Evolutionary conservation across 2,113 vertebrate species (phyloP), one percentile per base, ranked within the genome.

Genomic region (Phocoena sinus): DNA sequence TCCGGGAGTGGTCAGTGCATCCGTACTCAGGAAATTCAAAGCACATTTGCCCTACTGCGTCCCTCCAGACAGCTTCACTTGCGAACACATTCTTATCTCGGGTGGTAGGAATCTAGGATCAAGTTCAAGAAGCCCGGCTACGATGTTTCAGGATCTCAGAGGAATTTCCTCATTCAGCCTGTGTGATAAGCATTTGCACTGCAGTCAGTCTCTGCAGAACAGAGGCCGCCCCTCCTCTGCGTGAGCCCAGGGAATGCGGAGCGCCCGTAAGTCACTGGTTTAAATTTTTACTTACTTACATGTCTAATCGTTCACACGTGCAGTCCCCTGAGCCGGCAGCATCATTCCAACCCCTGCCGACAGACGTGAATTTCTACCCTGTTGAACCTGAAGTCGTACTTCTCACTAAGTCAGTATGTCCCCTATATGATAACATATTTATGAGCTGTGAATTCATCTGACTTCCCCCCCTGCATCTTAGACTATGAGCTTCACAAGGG

Each of bases 81-180:
- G 91, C 25, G 95, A 93, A 79, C 93, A 95, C 33, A 80, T n/a
- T 85, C 96, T 95, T 94, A 94, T 97, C 85, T 91, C 0, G 4
- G 50, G 38, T 80, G 89, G 63, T 28, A 68, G 94, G 96, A 62
- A 81, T 60, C 47, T 31, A 92, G 92, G 94, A 84, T 90, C 87
- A 81, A 81, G 96, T 91, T 94, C 84, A 94, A 81, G 92, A 92
- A 84, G 63, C 70, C 8, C 14, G 50, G 92, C 80, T 67, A 38
- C 62, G 63, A 26, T 15, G 53, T 71, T 33, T 67, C 79, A 84
- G 92, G 92, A 65, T 83, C 58, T 26, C 3, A 74, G 56, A 91
- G 38, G 77, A 47, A 79, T 79, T 63, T 83, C 73, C 41, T 73
- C 23, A 44, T 74, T 31, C 62, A 38, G 79, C 90, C 4, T 7